Conservation (phyloP, 2,113 vertebrate genomes). For the Porphyrio hochstetteri region DNA sequence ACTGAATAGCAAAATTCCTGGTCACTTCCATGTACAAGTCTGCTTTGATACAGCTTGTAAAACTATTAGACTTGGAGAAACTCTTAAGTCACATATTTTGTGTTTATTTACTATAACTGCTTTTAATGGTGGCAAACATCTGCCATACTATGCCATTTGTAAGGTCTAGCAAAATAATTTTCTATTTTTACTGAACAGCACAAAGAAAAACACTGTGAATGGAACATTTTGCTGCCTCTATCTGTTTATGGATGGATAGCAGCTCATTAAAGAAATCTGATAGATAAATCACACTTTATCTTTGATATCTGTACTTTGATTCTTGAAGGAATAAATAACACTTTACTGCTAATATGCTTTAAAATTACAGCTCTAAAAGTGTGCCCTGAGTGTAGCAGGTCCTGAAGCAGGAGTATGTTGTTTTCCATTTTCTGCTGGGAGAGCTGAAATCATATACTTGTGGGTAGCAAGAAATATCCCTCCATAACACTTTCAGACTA, state of each 20-base stretch:
- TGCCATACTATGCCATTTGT: background rate
- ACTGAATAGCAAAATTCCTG: background rate
- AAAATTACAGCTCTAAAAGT: background rate
- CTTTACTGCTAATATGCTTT: background rate
- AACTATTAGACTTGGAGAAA: background rate
- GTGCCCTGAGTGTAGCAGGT: background rate
- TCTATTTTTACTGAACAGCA: background rate
- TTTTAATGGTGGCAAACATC: background rate
- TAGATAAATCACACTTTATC: background rate
- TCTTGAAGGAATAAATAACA: background rate
- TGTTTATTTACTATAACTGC: background rate
- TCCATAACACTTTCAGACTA: background rate
- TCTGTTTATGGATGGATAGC: background rate
- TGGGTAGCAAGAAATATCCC: slow-evolving; percentile 5
- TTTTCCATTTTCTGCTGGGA: background rate
- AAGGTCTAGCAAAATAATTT: background rate
- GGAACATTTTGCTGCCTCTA: background rate
- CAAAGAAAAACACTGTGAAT: background rate
- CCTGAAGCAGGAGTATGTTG: background rate
- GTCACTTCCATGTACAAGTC: background rate
- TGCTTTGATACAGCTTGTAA: background rate
- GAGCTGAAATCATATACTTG: background rate
- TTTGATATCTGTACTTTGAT: background rate
- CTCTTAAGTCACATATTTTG: background rate
- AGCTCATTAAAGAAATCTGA: background rate